These are phyloP conservation scores for Mesocricetus auratus DNA, from an alignment of 2,113 vertebrate species.

Conservation along the genomic window DNA sequence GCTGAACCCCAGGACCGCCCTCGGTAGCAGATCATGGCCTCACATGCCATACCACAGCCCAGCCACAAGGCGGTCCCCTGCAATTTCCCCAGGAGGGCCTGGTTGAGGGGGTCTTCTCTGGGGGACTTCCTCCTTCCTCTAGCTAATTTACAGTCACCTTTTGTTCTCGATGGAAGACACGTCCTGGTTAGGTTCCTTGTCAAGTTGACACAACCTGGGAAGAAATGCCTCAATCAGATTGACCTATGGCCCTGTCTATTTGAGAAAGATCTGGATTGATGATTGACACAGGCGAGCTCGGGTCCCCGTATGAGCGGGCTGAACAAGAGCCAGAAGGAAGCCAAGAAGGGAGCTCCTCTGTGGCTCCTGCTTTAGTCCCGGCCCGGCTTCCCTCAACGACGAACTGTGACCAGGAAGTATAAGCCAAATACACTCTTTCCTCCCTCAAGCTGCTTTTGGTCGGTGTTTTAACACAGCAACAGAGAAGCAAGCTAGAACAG, in stretches of 20 bases:
- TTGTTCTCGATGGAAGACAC: neutral
- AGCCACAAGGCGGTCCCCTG: rapidly evolving
- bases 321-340: neutral
- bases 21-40: neutral
- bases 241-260: neutral
- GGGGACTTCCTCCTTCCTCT: neutral
- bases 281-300: too few species aligned
- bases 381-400: neutral
- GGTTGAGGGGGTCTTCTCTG: neutral
- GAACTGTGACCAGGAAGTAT: neutral
- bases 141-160: neutral
- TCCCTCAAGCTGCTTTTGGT: neutral
- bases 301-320: neutral
- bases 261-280: neutral
- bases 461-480: neutral
- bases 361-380: neutral
- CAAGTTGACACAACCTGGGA: neutral
- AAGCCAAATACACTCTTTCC: neutral
- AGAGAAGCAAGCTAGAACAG: neutral
- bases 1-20: neutral
- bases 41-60: neutral
- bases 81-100: neutral
- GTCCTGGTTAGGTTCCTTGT: neutral
- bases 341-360: neutral
- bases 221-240: neutral